Conservation (phyloP, 2,113 vertebrate species). For the Pitta sordida region DNA sequence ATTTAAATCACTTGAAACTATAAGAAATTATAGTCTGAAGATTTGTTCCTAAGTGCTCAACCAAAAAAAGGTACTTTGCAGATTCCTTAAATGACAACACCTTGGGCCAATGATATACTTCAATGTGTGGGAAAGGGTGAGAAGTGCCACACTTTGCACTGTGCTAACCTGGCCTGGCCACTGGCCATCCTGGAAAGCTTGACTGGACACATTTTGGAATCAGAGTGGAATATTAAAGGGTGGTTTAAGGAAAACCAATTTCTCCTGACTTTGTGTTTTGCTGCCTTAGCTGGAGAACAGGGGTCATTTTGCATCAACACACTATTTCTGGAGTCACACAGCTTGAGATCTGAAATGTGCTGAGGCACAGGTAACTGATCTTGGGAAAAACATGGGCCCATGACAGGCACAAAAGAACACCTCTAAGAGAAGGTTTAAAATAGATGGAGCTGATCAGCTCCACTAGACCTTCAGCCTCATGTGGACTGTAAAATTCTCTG, state of each 20-base stretch:
- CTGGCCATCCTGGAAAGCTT: background rate
- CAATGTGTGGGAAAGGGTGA: background rate
- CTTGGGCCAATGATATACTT: background rate
- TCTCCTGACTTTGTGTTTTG: background rate
- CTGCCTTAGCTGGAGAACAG: background rate
- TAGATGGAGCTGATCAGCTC: background rate
- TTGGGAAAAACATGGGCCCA: background rate
- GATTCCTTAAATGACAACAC: background rate
- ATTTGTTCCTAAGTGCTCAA: background rate
- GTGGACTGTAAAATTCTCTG: background rate
- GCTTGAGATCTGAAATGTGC: background rate
- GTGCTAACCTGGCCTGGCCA: background rate
- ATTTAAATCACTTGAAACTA: background rate
- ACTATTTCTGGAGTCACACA: background rate
- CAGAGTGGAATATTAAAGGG: background rate
- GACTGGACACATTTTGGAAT: background rate
- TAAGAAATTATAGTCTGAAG: background rate
- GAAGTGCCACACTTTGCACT: background rate
- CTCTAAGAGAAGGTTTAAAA: background rate
- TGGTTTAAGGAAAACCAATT: background rate
- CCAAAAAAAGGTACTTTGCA: background rate
- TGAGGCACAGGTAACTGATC: background rate
- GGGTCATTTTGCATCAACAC: background rate
- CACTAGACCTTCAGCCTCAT: background rate
- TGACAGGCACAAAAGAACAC: background rate